Base-by-base conservation (phyloP, 2,797 vertebrate species). In the Octomys mimax region DNA sequence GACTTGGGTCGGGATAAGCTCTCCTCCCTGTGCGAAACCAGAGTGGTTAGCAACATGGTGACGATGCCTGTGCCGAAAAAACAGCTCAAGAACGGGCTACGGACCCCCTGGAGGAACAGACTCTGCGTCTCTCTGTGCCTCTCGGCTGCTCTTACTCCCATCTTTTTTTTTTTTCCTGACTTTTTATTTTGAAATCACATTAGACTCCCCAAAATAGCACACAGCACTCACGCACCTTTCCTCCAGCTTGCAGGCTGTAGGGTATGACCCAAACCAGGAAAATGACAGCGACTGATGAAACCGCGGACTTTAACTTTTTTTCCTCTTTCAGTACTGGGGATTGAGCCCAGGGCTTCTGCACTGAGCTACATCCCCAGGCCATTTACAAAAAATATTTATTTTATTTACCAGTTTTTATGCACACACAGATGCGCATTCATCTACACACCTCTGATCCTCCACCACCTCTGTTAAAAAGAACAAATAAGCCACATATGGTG, bases 151-250 rank as follows among this genome's bases (percentile, higher is more conserved):
- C 85, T 36, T 61, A 62, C 6, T 28, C 54, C 46, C 42, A 80
- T 19, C 14, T 57, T 36, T 68, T 54, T 52, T 66, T 64, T 54
- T 68, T 54, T 52, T 66, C 57, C 59, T 70, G 28, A 57, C 18
- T 78, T 92, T 96, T 92, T 59, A 59, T 62, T 93, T 57, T 36
- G 92, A 73, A 54, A 66, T 46, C 54, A n/a, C 16, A 28, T 46
- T 42, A 73, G 75, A 82, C 0, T 49, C n/a, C 33, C 22, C 91
- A 39, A 26, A 66, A 77, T 22, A 77, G 36, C 22, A 16, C 3
- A 49, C 21, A 22, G 46, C 26, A 68, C 16, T 16, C 11, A 33
- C 0, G 8, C 0, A 26, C 10, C 10, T 62, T 80, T 22, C 11
- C 7, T 21, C 39, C 19, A 22, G 57, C n/a, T 49, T 52, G 10